Percentiles rank a stretch among this genome's conserved stretches.
Evolutionary conservation across 1,140 invertebrate species (phyloP).

Genomic region (Oscheius sp.): DNA sequence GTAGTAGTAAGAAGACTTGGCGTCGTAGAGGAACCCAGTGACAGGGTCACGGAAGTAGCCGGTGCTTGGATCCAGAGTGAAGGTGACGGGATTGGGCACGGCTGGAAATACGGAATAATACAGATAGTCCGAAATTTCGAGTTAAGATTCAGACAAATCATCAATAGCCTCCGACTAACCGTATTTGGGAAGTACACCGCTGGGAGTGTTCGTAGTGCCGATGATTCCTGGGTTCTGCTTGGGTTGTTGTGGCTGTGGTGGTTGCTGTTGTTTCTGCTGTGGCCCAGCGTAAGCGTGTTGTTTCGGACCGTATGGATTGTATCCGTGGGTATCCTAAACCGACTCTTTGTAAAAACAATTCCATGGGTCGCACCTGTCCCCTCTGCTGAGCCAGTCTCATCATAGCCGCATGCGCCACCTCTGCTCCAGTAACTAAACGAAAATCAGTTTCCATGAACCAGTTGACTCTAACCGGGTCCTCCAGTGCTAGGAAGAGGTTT

Average conservation of each 20-base stretch:
- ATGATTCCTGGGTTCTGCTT: constrained; percentile 28
- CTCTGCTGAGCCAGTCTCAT: background rate
- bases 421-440: constrained; percentile 20
- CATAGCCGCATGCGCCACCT: constrained; percentile 24
- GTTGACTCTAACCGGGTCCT: background rate
- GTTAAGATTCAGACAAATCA: background rate
- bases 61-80: constrained; percentile 88
- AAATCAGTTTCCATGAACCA: background rate
- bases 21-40: constrained; percentile 83
- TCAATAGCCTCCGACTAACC: constrained; percentile 39
- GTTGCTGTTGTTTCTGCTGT: background rate
- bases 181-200: constrained; percentile 55
- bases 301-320: background rate
- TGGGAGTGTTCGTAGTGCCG: constrained; percentile 42
- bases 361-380: background rate
- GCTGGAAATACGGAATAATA: constrained; percentile 43
- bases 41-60: constrained; percentile 92
- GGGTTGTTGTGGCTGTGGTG: constrained; percentile 8
- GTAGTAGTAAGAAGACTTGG: constrained; percentile 66
- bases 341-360: background rate
- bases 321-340: constrained; percentile 10
- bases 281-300: background rate
- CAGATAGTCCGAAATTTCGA: background rate
- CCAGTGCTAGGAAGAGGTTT: background rate
- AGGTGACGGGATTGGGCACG: constrained; percentile 77